Base-by-base conservation (phyloP, 2,113 vertebrate species). In the Periophthalmus modestus region DNA sequence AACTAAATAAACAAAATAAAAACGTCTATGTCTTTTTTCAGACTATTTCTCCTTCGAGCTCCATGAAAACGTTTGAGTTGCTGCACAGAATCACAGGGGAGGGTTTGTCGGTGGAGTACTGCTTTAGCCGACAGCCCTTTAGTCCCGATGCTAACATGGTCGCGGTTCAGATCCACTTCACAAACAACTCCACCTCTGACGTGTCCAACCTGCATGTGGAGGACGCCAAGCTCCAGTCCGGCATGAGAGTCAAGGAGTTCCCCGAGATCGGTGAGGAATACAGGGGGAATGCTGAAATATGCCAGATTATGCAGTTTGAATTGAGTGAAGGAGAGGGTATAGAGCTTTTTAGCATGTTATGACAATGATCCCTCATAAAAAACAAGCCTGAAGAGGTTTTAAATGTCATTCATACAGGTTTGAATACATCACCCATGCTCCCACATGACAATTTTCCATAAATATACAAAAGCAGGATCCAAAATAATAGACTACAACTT, bases 231-330 rank as follows among this genome's bases (percentile, higher is more conserved):
- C 93, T 92, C 0, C 95, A 95, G 13, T 94, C 96, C 0, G 96
- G 97, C 80, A 97, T 98, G 95, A 91, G 96, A 81, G 95, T 99
- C 84, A 95, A 95, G 70, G 96, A 97, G 75, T 99, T 99, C 84
- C 90, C 94, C 0, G 97, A 99, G 91, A 98, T 97, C 0, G 98
- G 98, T 99, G 89, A 7, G 91, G 7, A 34, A 59, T 13, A 5
- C 11, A n/a, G n/a, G n/a, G n/a, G n/a, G n/a, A n/a, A n/a, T n/a
- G n/a, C n/a, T n/a, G n/a, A n/a, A n/a, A n/a, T n/a, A n/a, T n/a
- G 28, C 28, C 28, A 28, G 28, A 28, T 28, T 28, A 28, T 28
- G 28, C 36, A 39, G 3, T 4, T 39, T 39, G 36, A 5, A 39
- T 39, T 39, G 9, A 7, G 36, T 39, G 5, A 39, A 39, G 7